These are phyloP conservation scores for Syndactyla subalaris DNA, from an alignment of 2,797 vertebrate genomes.

Conservation along the genomic window DNA sequence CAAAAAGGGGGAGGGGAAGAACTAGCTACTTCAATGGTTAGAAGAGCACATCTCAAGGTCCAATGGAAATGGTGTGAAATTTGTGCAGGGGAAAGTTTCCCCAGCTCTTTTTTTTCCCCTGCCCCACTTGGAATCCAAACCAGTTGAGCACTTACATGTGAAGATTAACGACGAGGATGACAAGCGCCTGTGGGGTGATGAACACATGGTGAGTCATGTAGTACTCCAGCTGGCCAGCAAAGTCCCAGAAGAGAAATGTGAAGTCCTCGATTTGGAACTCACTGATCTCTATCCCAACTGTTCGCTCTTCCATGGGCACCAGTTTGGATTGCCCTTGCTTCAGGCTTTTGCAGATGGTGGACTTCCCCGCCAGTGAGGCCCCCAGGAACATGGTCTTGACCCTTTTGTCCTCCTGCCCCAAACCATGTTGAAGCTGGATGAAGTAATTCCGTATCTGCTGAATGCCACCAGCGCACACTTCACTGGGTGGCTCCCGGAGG, in stretches of 20 bases:
- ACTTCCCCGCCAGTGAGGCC: constrained; percentile 79
- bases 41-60: background rate
- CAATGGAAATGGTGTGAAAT: background rate
- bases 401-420: constrained; percentile 64
- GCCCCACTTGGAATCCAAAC: background rate
- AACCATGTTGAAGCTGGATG: constrained; percentile 51
- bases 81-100: background rate
- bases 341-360: constrained; percentile 80
- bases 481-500: constrained; percentile 74
- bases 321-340: constrained; percentile 41
- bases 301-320: constrained; percentile 71
- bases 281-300: constrained; percentile 79
- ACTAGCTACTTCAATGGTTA: background rate
- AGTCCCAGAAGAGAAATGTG: constrained; percentile 82
- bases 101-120: background rate
- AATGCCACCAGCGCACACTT: constrained; percentile 78
- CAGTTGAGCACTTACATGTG: constrained; percentile 66
- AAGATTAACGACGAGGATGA: constrained; percentile 78
- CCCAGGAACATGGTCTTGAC: constrained; percentile 84
- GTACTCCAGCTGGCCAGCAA: constrained; percentile 83
- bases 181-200: constrained; percentile 79
- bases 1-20: background rate
- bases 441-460: constrained; percentile 80
- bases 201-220: constrained; percentile 83
- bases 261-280: constrained; percentile 72